phyloP scores from a whole-genome alignment of 2,113 vertebrate genomes.

The Pelmatolapia mariae region DNA sequence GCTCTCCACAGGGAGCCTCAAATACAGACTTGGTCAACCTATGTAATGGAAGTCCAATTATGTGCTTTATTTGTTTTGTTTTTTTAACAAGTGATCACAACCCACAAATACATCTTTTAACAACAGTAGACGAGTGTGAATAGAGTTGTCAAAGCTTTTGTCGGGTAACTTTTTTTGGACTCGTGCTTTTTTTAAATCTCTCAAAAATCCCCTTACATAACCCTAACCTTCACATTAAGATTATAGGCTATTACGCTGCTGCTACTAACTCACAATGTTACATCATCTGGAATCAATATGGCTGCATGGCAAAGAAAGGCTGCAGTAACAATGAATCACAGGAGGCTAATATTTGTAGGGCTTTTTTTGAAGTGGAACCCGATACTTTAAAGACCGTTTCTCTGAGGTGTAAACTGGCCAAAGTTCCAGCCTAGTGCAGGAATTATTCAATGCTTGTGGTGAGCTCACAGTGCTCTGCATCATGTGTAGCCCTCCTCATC shows the following conservation, averaged over 20 bases:
- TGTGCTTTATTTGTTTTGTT: neutral
- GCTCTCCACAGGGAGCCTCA: slow-evolving; percentile 19
- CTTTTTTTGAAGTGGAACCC: neutral
- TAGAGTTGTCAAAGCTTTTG: neutral
- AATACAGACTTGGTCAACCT: slow-evolving; percentile 20
- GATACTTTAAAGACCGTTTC: neutral
- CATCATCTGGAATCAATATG: slow-evolving; percentile 28
- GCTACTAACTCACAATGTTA: slow-evolving; percentile 15
- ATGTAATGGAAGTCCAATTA: neutral
- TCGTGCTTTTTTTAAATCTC: neutral
- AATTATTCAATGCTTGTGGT: slow-evolving; percentile 54
- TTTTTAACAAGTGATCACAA: neutral
- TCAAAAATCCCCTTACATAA: slow-evolving; percentile 32
- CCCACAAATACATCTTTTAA: neutral
- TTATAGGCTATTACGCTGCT: neutral
- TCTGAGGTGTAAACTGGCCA: neutral
- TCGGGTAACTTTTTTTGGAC: neutral
- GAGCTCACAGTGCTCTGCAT: slow-evolving; percentile 61
- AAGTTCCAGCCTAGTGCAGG: slow-evolving; percentile 22
- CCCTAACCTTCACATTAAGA: slow-evolving; percentile 18
- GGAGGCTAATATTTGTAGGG: neutral
- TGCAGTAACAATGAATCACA: neutral
- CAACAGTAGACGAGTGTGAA: neutral
- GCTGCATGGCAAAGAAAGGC: neutral
- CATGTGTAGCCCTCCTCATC: slow-evolving; percentile 62